Base-by-base conservation (phyloP, 2,888 invertebrate species). In the Dicycla oo region DNA sequence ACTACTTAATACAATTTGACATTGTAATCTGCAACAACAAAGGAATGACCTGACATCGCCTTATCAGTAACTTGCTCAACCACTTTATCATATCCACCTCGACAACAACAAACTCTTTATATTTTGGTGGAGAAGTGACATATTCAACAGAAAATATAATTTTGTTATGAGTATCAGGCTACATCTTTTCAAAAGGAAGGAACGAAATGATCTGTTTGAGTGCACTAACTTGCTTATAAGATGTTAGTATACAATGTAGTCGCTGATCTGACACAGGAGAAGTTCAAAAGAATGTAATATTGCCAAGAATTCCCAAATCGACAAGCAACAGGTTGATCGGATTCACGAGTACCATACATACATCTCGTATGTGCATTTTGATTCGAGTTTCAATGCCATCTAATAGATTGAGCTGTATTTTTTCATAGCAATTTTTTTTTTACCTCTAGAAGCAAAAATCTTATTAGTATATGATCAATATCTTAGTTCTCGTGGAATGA, bases 1-100 rank as follows among this genome's bases (percentile, higher is more conserved):
- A 86, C 83, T 82, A 83, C 86, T 78, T 86, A 86, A 90, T 90
- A 92, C 88, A 88, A 88, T 90, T 91, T 91, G 90, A 93, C 93
- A 93, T 92, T 93, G 93, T 94, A 91, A 93, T 93, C 91, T 91
- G 81, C 82, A 87, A 87, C 86, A 91, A 93, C 94, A 94, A 94
- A 93, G 91, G 91, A 91, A 87, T 93, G 93, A 94, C 93, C 93
- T 93, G 92, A 92, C 93, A 90, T 91, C 88, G 87, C 83, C 88
- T 91, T 94, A 94, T 94, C 94, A 91, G 87, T 77, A 78, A 81
- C 84, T 82, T 86, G 81, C 74, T 75, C 84, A 82, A 86, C 88
- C 82, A 88, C 85, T 84, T 84, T 84, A 85, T 82, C 85, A 74
- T 77, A 80, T 80, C 65, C 85, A 82, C 73, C 81, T 72, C 69